Percentiles rank a stretch among this genome's conserved stretches.
These are phyloP conservation scores for Pseudochaenichthys georgianus DNA, from an alignment of 2,797 vertebrate genomes.

Conservation along the genomic window DNA sequence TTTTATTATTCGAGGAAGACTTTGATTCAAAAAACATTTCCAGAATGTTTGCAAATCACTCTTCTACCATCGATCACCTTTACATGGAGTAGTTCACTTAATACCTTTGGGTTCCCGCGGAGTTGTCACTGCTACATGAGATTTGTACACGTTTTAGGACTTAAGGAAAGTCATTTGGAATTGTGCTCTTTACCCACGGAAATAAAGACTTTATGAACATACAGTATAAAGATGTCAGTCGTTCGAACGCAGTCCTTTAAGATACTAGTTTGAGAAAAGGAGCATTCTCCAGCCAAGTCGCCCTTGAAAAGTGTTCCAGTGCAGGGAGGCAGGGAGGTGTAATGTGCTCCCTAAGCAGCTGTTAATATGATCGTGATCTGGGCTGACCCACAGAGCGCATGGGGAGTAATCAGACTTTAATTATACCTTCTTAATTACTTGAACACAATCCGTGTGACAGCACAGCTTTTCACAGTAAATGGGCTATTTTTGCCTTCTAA, in stretches of 20 bases:
- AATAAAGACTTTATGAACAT: background rate
- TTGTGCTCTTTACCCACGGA: background rate
- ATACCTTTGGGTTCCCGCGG: background rate
- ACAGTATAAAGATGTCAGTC: background rate
- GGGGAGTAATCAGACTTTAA: constrained; percentile 76
- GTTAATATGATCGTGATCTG: constrained; percentile 61
- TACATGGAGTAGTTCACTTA: too few relatives aligned
- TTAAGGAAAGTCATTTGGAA: background rate
- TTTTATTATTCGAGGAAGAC: background rate
- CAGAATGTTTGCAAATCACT: background rate
- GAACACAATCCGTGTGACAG: constrained; percentile 70
- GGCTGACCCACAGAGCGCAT: constrained; percentile 70
- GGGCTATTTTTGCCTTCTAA: constrained; percentile 57
- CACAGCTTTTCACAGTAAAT: constrained; percentile 57
- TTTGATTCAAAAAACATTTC: background rate
- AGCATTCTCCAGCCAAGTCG: constrained; percentile 40
- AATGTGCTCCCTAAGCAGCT: constrained; percentile 49
- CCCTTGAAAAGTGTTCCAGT: constrained; percentile 40
- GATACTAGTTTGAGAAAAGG: background rate
- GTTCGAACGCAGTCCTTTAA: background rate
- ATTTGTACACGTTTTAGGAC: background rate
- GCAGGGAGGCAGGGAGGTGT: constrained; percentile 30
- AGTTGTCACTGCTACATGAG: background rate
- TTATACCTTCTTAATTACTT: constrained; percentile 83
- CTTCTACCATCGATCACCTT: background rate